phyloP scores from a whole-genome alignment of 2,888 invertebrate species.

The Temnothorax ravouxi region DNA sequence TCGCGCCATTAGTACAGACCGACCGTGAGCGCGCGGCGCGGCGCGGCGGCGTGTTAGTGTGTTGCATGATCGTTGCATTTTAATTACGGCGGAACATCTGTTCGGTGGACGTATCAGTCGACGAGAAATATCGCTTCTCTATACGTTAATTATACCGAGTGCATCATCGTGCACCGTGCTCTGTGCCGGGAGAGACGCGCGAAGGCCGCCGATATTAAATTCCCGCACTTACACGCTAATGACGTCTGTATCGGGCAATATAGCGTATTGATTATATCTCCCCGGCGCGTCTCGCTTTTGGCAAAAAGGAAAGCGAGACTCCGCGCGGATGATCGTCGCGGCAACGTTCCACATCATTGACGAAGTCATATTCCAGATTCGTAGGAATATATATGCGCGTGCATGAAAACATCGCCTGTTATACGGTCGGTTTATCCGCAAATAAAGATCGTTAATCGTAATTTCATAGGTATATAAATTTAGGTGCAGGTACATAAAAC shows the following conservation, averaged over 20 bases:
- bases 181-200: conserved; percentile 40
- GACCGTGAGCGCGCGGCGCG: conserved; percentile 65
- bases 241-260: conserved; percentile 51
- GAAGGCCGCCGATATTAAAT: conserved; percentile 68
- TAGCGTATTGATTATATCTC: conserved; percentile 42
- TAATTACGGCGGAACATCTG: conserved; percentile 73
- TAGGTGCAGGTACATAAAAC: not conserved
- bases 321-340: not conserved
- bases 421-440: not conserved
- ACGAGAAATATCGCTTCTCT: conserved; percentile 74
- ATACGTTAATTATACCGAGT: conserved; percentile 73
- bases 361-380: conserved; percentile 1
- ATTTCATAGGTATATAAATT: not conserved
- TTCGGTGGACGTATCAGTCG: conserved; percentile 71
- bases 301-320: not conserved
- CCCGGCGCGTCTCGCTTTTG: not conserved
- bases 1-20: conserved; percentile 74
- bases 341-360: not conserved
- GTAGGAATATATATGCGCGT: not conserved
- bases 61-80: conserved; percentile 74
- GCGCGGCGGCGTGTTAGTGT: conserved; percentile 61
- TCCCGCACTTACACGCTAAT: conserved; percentile 56
- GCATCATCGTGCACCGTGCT: conserved; percentile 65
- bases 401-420: not conserved
- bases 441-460: not conserved